phyloP scores from a whole-genome alignment of 2,113 vertebrate genomes.

The Tautogolabrus adspersus region DNA sequence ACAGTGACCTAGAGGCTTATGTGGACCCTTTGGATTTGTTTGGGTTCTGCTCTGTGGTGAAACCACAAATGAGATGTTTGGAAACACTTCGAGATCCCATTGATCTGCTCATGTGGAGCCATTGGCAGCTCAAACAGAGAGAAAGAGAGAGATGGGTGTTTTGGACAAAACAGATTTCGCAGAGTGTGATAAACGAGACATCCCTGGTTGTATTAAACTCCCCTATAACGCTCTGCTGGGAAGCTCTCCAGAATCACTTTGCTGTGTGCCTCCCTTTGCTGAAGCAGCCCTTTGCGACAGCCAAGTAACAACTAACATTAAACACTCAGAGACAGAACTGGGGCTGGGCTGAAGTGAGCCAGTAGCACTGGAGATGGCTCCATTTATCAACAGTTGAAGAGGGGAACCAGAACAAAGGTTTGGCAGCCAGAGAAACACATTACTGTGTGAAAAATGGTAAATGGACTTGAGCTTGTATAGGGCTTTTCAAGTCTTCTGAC shows the following conservation, averaged over 20 bases:
- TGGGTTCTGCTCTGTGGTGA: constrained; percentile 23
- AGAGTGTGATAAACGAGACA: constrained; percentile 52
- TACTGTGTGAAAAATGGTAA: background rate
- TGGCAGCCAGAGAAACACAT: constrained; percentile 30
- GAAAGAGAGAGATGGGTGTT: constrained; percentile 9
- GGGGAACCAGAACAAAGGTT: constrained; percentile 7
- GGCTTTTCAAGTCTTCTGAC: too few species aligned
- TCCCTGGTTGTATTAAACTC: constrained; percentile 43
- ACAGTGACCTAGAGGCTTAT: background rate
- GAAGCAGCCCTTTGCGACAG: constrained; percentile 53
- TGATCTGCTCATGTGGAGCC: constrained; percentile 20
- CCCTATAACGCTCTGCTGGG: constrained; percentile 48
- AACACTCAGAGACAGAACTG: constrained; percentile 75
- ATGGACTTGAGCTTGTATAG: too few species aligned
- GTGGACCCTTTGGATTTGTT: background rate
- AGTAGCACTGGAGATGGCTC: constrained; percentile 17
- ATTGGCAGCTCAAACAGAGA: constrained; percentile 12
- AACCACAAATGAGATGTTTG: constrained; percentile 40
- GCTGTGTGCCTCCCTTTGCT: constrained; percentile 52
- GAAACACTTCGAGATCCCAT: constrained; percentile 49
- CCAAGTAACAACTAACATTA: constrained; percentile 65
- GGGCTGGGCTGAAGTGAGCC: constrained; percentile 46
- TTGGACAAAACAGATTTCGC: constrained; percentile 50
- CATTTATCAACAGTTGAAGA: constrained; percentile 50
- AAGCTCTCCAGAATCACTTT: constrained; percentile 65